Evolutionary conservation across 2,888 invertebrate genomes (phyloP), one percentile per base, ranked within the genome.

Genomic region (Xylophagus ater): DNA sequence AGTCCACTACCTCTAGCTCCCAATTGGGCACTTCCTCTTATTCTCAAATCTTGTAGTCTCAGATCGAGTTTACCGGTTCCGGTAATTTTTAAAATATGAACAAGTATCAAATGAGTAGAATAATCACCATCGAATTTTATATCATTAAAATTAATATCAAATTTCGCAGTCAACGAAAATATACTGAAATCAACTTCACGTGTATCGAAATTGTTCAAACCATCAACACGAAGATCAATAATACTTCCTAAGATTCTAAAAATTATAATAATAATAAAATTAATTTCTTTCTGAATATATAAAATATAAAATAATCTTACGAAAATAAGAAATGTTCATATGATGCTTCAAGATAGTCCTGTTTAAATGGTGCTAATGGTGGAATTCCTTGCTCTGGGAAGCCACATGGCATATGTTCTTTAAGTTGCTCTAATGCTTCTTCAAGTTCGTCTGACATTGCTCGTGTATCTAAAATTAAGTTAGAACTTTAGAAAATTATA

Each of bases 291-390:
- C 14, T 19, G n/a, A n/a, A 32, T 8, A 9, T 31, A 2, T 8
- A 32, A 32, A 32, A n/a, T n/a, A n/a, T n/a, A 32, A 4, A 18
- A 29, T 4, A 32, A 31, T n/a, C 12, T 4, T 10, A 19, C 12
- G 10, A 19, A 2, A 7, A 17, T 7, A 32, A 32, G 5, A 4
- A 3, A n/a, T n/a, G n/a, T n/a, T n/a, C n/a, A n/a, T n/a, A n/a
- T n/a, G n/a, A n/a, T n/a, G n/a, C n/a, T 17, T 50, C 45, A 19
- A 57, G 35, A 34, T 57, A 50, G n/a, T 55, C 51, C 43, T 58
- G 56, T 12, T 56, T 60, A 15, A 60, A 58, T 34, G 60, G 60
- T 5, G 58, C 60, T 35, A 60, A 32, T 12, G 60, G 57, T 1
- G 59, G 59, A n/a, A 60, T 43, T 12, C 54, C 56, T 32, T 53